Percentiles rank a stretch among this genome's conserved stretches.
Conservation (phyloP, 2,888 invertebrate genomes). For the Sarcophaga carnaria region DNA sequence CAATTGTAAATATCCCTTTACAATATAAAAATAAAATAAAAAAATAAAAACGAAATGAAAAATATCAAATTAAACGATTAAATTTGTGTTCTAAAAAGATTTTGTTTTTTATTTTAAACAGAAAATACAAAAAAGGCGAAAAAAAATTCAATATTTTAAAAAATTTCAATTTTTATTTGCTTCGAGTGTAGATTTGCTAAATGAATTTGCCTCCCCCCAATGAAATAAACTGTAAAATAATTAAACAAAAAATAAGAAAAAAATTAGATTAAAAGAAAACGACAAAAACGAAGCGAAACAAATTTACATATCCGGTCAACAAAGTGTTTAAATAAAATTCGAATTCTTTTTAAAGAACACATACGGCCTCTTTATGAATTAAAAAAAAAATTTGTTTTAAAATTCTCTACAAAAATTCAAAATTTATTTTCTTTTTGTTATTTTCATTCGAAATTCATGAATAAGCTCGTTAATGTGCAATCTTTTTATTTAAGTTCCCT, state of each 20-base stretch:
- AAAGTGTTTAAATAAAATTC: slow-evolving; percentile 44
- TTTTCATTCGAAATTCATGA: too few species aligned
- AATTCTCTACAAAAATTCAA: too few species aligned
- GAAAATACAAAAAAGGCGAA: slow-evolving; percentile 33
- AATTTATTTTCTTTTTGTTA: too few species aligned
- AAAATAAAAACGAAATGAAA: not conserved
- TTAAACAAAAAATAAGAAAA: slow-evolving; percentile 29
- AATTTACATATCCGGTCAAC: slow-evolving; percentile 70
- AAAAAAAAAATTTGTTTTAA: too few species aligned
- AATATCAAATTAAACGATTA: not conserved
- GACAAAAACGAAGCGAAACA: slow-evolving; percentile 30
- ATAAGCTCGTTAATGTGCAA: too few species aligned
- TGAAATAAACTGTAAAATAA: slow-evolving; percentile 52
- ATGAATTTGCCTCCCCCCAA: slow-evolving; percentile 25
- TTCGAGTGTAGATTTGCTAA: slow-evolving; percentile 70
- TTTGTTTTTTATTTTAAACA: not conserved
- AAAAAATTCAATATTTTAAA: slow-evolving; percentile 6
- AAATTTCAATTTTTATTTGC: slow-evolving; percentile 53
- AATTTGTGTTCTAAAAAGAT: not conserved
- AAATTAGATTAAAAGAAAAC: slow-evolving; percentile 28
- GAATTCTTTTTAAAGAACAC: slow-evolving; percentile 45
- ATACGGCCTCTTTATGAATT: not conserved
- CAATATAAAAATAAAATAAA: not conserved
- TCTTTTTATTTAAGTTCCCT: too few species aligned
- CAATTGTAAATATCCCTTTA: too few species aligned